Evolutionary conservation across 2,888 invertebrate genomes (phyloP), one percentile per base, ranked within the genome.

Genomic region (Orchesellides sinensis): DNA sequence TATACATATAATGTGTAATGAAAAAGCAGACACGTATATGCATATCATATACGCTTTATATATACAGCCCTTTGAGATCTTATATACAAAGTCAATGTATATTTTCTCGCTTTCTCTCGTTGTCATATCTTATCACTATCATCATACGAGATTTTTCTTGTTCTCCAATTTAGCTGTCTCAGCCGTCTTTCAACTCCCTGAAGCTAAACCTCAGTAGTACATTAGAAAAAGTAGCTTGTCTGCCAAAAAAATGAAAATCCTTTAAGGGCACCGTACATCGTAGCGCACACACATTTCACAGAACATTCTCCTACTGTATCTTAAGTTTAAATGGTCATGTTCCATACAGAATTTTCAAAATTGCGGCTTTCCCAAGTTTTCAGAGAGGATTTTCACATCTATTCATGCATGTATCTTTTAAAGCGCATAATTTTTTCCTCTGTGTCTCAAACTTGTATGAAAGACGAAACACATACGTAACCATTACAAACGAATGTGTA

Each of bases 161-260:
- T 21, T 40, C 19, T 29, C 19, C 40, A 35, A 21, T 17, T 23
- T 27, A 12, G 56, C 17, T 56, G 10, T 35, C 25, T 66, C 25
- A 23, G 47, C 66, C 40, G 66, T 29, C 32, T 40, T 29, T 27
- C 65, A 1, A 40, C 40, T 45, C 47, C 66, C 47, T 27, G 32
- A 14, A 47, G 66, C 66, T 17, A 69, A 52, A 35, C 52, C 54
- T 69, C 27, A 69, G 54, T 45, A 45, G 65, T 29, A 35, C 54
- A 52, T 68, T 47, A 54, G 69, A 69, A 45, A 69, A 54, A 54
- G 68, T 23, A 49, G 29, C 49, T 68, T 54, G 69, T 52, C 69
- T 69, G 69, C 54, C 69, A 69, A 54, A 69, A 54, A 47, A n/a
- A n/a, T n/a, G 21, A 17, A 52, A 61, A 61, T 29, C 61, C 29